Base-by-base conservation (phyloP, 2,888 invertebrate species). In the Noctua pronuba region DNA sequence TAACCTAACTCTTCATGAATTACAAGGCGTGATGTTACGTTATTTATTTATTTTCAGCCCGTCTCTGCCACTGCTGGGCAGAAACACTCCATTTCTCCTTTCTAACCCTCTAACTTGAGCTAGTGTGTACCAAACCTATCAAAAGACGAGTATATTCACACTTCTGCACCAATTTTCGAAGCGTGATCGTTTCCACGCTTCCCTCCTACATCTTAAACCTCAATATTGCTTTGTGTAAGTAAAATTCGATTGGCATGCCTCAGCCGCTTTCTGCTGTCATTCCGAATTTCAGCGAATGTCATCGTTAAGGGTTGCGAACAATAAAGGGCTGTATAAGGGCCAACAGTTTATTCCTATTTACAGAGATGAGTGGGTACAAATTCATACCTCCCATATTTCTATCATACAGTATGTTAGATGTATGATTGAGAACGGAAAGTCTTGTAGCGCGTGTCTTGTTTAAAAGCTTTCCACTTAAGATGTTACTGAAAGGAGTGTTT, bases 161-260 rank as follows among this genome's bases (percentile, higher is more conserved):
- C 6, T 55, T 6, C 6, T 13, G 1, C n/a, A 28, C n/a, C n/a
- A 55, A 28, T n/a, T 55, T 13, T 13, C 2, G 6, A 28, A 62
- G 35, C 35, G 35, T 35, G 1, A 35, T 24, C 35, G 11, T 38
- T 46, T 7, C 11, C 7, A 5, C 73, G 75, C 79, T 72, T 1
- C 2, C 74, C 81, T 77, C 85, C 82, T 49, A 24, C 82, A 31
- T 10, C 73, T 85, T 86, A 71, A 38, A 18, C 89, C 89, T 78
- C 67, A 68, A 75, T 83, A 86, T 88, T 87, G 85, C 88, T 90
- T 89, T 90, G 89, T 92, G 90, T 91, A 92, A 92, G 93, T 92
- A 93, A 93, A 94, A 93, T 91, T 93, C 94, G 94, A 95, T 95
- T 95, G 95, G 93, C 93, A 93, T 91, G 92, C 91, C 90, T 92